Conservation (phyloP, 2,888 invertebrate genomes). For the Scaptomyza reducta region DNA sequence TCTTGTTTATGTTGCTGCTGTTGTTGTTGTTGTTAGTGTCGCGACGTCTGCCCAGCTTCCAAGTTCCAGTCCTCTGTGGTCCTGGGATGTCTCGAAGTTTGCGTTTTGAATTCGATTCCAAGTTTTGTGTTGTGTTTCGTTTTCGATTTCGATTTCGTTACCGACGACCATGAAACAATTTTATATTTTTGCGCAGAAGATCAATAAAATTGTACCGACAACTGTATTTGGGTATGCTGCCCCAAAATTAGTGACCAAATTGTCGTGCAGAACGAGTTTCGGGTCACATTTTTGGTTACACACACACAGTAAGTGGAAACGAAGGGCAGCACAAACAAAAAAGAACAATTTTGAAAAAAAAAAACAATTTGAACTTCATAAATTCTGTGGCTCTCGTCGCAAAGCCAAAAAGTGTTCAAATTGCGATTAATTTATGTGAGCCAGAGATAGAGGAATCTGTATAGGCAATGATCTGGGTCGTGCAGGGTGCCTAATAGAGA, state of each 20-base stretch:
- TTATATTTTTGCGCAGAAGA: slow-evolving; percentile 73
- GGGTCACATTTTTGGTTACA: slow-evolving; percentile 75
- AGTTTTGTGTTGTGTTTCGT: slow-evolving; percentile 42
- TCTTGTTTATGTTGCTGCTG: slow-evolving; percentile 33
- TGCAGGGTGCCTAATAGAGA: slow-evolving; percentile 25
- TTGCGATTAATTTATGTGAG: slow-evolving; percentile 46
- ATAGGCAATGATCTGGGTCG: slow-evolving; percentile 20
- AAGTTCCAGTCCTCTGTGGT: slow-evolving; percentile 27
- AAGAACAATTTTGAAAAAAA: background rate
- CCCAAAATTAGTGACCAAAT: slow-evolving; percentile 73
- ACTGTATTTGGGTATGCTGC: slow-evolving; percentile 65
- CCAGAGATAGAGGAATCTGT: slow-evolving; percentile 3
- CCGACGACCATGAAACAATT: slow-evolving; percentile 71
- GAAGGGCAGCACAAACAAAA: slow-evolving; percentile 13
- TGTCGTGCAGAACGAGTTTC: slow-evolving; percentile 66
- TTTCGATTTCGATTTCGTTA: slow-evolving; percentile 69
- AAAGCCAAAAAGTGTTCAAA: slow-evolving; percentile 45
- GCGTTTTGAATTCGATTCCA: slow-evolving; percentile 69
- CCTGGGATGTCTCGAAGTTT: slow-evolving; percentile 32
- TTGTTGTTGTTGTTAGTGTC: slow-evolving; percentile 57
- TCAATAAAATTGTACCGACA: slow-evolving; percentile 79
- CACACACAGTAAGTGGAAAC: slow-evolving; percentile 55
- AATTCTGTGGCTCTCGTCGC: slow-evolving; percentile 37
- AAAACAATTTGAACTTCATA: slow-evolving; percentile 53
- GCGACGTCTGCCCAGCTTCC: slow-evolving; percentile 45